Percentiles rank a stretch among this genome's conserved stretches.
phyloP scores from a whole-genome alignment of 1,140 invertebrate genomes.

The Megathymus violae region DNA sequence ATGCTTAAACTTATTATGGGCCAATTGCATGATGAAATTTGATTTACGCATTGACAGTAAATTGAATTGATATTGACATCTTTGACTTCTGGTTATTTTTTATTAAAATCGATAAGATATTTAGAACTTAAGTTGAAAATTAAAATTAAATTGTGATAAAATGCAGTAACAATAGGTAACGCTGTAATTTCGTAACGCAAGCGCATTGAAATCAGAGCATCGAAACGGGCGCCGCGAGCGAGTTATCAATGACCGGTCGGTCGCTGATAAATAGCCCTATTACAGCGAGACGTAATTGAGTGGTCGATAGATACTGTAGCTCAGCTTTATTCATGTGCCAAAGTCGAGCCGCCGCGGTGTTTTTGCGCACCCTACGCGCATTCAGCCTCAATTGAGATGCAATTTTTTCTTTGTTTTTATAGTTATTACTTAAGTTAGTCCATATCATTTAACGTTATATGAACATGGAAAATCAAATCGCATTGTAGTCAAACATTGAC shows the following conservation, averaged over 20 bases:
- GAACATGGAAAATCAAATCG: neutral
- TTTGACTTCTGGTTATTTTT: too few relatives aligned
- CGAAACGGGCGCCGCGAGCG: constrained; percentile 10
- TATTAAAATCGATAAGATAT: too few relatives aligned
- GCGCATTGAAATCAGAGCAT: constrained; percentile 25
- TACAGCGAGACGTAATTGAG: constrained; percentile 53
- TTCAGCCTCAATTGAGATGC: constrained; percentile 34
- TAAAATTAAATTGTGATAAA: constrained; percentile 3
- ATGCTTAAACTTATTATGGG: too few relatives aligned
- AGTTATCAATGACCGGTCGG: constrained; percentile 34
- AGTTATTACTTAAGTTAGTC: too few relatives aligned
- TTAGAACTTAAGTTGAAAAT: neutral
- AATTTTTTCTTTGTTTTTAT: too few relatives aligned
- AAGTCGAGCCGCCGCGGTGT: constrained; percentile 44
- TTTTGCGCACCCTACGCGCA: constrained; percentile 27
- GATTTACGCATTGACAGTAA: too few relatives aligned
- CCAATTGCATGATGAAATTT: too few relatives aligned
- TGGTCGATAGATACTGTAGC: constrained; percentile 33
- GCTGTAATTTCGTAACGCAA: constrained; percentile 19
- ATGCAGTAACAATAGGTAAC: constrained; percentile 1
- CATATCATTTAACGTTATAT: constrained; percentile 29
- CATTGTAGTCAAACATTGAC: too few relatives aligned
- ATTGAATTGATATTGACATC: too few relatives aligned
- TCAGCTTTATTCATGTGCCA: constrained; percentile 24
- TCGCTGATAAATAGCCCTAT: constrained; percentile 56